Conservation (phyloP, 2,797 vertebrate genomes). For the Coregonus sp. region DNA sequence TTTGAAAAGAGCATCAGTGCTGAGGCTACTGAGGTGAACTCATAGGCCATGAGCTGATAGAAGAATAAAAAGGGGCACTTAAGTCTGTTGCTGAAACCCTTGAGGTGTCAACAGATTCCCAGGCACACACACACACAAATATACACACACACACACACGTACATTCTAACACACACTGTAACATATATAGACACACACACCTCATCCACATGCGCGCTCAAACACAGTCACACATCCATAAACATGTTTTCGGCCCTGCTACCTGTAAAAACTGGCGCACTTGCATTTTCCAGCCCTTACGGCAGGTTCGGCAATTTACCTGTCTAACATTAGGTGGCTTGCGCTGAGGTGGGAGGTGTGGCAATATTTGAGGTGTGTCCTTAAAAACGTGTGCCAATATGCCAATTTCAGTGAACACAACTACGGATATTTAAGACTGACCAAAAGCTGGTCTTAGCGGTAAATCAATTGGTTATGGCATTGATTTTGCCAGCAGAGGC, state of each 20-base stretch:
- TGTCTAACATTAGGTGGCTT: too few species aligned
- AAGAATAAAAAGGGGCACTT: not conserved
- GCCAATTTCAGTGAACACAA: too few species aligned
- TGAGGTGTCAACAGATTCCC: not conserved
- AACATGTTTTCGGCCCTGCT: slow-evolving; percentile 6
- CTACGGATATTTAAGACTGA: too few species aligned
- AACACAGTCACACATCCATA: not conserved
- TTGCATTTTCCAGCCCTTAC: too few species aligned
- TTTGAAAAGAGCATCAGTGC: slow-evolving; percentile 1
- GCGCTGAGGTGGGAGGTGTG: too few species aligned
- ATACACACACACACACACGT: not conserved
- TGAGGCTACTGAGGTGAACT: not conserved
- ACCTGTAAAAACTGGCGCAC: not conserved
- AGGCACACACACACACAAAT: slow-evolving; percentile 1
- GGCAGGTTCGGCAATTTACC: too few species aligned
- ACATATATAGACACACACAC: not conserved
- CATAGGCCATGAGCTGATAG: not conserved
- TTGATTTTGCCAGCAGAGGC: too few species aligned
- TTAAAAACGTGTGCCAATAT: too few species aligned
- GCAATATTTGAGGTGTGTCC: too few species aligned
- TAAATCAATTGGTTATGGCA: too few species aligned
- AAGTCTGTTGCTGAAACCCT: not conserved
- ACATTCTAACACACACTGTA: slow-evolving; percentile 14
- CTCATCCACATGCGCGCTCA: not conserved
- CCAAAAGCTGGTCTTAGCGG: too few species aligned